Evolutionary conservation across 2,797 vertebrate genomes (phyloP).

Genomic region (Danio jaintianensis): DNA sequence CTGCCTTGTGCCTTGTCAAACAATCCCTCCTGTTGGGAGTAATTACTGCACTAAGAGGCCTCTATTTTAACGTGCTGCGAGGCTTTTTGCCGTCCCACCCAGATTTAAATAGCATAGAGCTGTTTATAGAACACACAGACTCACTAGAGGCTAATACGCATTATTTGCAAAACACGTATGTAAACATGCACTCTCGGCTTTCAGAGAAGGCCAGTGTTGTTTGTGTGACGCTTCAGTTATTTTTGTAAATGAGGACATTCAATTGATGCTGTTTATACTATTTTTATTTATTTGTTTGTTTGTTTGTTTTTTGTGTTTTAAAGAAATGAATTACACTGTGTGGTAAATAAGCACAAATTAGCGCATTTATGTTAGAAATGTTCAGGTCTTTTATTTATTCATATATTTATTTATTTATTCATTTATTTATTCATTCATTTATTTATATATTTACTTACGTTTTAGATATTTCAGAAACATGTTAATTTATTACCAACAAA

Average conservation of each 20-base stretch:
- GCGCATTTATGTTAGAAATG: too few relatives aligned
- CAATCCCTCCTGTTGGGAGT: slow-evolving; percentile 70
- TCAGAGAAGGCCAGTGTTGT: slow-evolving; percentile 3
- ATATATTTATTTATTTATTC: too few relatives aligned
- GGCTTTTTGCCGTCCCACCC: slow-evolving; percentile 54
- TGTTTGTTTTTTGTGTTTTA: too few relatives aligned
- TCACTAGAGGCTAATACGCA: slow-evolving; percentile 36
- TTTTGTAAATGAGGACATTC: slow-evolving; percentile 4
- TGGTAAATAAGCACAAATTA: too few relatives aligned
- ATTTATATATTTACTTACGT: too few relatives aligned
- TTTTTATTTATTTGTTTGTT: too few relatives aligned
- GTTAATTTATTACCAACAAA: too few relatives aligned
- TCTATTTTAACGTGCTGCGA: slow-evolving; percentile 69
- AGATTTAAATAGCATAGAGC: slow-evolving; percentile 67
- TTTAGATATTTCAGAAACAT: too few relatives aligned
- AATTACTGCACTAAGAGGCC: slow-evolving; percentile 65
- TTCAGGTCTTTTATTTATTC: too few relatives aligned
- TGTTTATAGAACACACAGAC: slow-evolving; percentile 47
- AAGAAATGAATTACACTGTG: too few relatives aligned
- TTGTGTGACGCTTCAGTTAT: not conserved
- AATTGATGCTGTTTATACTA: not conserved
- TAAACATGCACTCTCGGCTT: not conserved
- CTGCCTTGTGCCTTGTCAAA: slow-evolving; percentile 82
- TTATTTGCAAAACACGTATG: slow-evolving; percentile 32
- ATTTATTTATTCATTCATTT: too few relatives aligned